Conservation (phyloP, 2,113 vertebrate genomes). For the Limnothrissa miodon region DNA sequence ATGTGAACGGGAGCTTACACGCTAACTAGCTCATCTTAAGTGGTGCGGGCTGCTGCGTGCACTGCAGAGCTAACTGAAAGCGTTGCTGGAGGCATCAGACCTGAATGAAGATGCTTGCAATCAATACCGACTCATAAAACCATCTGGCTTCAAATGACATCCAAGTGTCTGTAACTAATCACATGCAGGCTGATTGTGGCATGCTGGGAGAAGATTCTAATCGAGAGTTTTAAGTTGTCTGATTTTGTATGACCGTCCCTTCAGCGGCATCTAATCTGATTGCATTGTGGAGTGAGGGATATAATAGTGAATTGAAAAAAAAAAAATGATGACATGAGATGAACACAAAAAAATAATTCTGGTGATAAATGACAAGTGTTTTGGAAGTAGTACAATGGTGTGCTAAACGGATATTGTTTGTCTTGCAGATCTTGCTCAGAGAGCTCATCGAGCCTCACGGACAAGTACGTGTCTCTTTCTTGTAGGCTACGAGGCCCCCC, state of each 20-base stretch:
- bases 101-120: not conserved
- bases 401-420: constrained; percentile 50
- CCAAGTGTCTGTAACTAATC: not conserved
- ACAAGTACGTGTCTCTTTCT: constrained; percentile 51
- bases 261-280: not conserved
- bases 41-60: not conserved
- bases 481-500: constrained; percentile 6
- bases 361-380: not conserved
- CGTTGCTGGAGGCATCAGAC: not conserved
- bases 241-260: not conserved
- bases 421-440: constrained; percentile 57
- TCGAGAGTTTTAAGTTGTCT: not conserved
- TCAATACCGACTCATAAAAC: not conserved
- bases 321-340: not conserved
- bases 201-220: not conserved
- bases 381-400: not conserved
- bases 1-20: not conserved
- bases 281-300: not conserved
- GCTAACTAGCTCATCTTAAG: not conserved
- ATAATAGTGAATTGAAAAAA: not conserved
- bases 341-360: not conserved
- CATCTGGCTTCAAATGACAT: not conserved
- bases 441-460: constrained; percentile 31
- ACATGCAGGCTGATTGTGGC: not conserved
- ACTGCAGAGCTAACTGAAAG: not conserved